Percentiles rank a stretch among this genome's conserved stretches.
These are phyloP conservation scores for Hirtodrosophila confusa DNA, from an alignment of 2,888 invertebrate species.

Conservation along the genomic window DNA sequence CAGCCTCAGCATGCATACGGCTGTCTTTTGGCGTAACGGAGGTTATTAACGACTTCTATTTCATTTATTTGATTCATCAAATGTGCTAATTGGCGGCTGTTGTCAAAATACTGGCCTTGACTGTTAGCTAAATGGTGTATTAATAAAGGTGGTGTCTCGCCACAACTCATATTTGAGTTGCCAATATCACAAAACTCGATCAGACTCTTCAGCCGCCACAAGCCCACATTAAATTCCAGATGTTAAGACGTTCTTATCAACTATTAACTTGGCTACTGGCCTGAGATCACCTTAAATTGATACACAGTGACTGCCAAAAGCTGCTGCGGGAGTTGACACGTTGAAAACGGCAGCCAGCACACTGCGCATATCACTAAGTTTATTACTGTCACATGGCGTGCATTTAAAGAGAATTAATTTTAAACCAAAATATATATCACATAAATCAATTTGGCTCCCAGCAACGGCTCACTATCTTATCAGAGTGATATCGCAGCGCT, in stretches of 20 bases:
- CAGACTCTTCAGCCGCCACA: too few species aligned
- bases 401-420: slow-evolving; percentile 61
- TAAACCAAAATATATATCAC: slow-evolving; percentile 56
- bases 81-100: slow-evolving; percentile 43
- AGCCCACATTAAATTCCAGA: too few species aligned
- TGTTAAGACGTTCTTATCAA: too few species aligned
- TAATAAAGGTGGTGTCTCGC: too few species aligned
- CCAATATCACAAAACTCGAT: too few species aligned
- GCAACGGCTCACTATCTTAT: slow-evolving; percentile 57
- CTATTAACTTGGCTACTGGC: too few species aligned
- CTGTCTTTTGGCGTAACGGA: slow-evolving; percentile 84
- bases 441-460: slow-evolving; percentile 63
- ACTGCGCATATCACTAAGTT: slow-evolving; percentile 30
- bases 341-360: too few species aligned
- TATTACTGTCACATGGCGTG: slow-evolving; percentile 56
- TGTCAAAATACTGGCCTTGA: slow-evolving; percentile 22
- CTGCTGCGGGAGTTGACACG: too few species aligned
- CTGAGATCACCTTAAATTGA: too few species aligned
- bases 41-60: slow-evolving; percentile 64
- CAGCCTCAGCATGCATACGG: slow-evolving; percentile 81
- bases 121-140: neutral
- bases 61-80: slow-evolving; percentile 8
- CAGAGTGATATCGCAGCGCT: slow-evolving; percentile 59
- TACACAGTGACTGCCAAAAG: neutral
- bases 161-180: too few species aligned